Conservation (phyloP, 2,888 invertebrate genomes). For the Agriopis marginaria region DNA sequence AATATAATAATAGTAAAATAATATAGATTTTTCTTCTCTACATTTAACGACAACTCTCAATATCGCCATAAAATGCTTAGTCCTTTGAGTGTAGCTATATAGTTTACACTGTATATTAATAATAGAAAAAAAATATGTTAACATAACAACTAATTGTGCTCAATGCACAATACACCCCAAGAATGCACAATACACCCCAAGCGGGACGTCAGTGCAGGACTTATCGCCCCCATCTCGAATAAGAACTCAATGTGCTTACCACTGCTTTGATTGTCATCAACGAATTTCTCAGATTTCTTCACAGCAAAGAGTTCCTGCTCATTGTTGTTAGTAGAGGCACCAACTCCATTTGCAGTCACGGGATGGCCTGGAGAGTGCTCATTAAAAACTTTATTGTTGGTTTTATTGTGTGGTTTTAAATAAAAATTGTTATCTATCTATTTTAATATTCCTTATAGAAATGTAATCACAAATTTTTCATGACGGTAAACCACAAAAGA, state of each 20-base stretch:
- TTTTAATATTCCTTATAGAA: not conserved
- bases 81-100: too few relatives aligned
- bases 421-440: not conserved
- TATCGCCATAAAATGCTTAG: too few relatives aligned
- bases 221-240: too few relatives aligned
- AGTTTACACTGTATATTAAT: too few relatives aligned
- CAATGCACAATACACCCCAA: too few relatives aligned
- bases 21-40: too few relatives aligned
- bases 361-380: slow-evolving; percentile 8
- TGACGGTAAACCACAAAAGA: not conserved
- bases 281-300: slow-evolving; percentile 40
- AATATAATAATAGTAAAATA: too few relatives aligned
- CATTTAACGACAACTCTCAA: too few relatives aligned
- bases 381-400: not conserved
- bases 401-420: too few relatives aligned
- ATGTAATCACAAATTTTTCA: not conserved
- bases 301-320: slow-evolving; percentile 33
- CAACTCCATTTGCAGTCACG: not conserved
- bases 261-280: slow-evolving; percentile 52
- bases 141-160: too few relatives aligned
- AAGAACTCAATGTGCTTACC: slow-evolving; percentile 50
- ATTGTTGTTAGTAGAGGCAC: slow-evolving; percentile 26
- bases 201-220: too few relatives aligned
- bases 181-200: too few relatives aligned
- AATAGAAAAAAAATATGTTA: not conserved